Evolutionary conservation across 2,797 vertebrate species (phyloP), one percentile per base, ranked within the genome.

Genomic region (Alfaro cultratus): DNA sequence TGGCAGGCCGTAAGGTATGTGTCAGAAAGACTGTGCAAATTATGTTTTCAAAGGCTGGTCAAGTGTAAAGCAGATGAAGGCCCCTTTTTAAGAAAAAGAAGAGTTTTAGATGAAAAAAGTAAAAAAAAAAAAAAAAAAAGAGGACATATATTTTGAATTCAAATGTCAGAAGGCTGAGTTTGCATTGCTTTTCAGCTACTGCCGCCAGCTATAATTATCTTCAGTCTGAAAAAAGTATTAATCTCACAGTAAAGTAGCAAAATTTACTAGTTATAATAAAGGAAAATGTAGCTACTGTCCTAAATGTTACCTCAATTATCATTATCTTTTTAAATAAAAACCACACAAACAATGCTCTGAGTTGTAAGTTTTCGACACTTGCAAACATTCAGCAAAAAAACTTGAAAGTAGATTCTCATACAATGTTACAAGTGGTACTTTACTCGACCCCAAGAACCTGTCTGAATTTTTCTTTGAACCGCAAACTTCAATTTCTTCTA

Each of bases 1-100:
- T 86, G 79, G 74, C 74, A 55, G 87, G 71, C 72, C 76, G 43
- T 79, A 87, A 88, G 89, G 92, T 93, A 80, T 39, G 84, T 85
- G 60, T 85, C 62, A 82, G 62, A 71, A 39, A 78, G 36, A 74
- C 80, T 80, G 78, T 21, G 57, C 60, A 77, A 80, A 74, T 83
- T 18, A 72, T 82, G 67, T 86, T 84, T 89, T 81, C 45, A 78
- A 71, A 71, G 74, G 47, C 80, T 79, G 34, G 45, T 84, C 46
- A 70, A 72, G 55, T 81, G 34, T 79, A 67, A 74, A 74, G 47
- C 55, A 86, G 70, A 82, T 81, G 51, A 85, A 87, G 87, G 74
- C 62, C 67, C n/a, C 39, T 67, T 84, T 80, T 83, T 86, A 67
- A 57, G 34, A 76, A 76, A 29, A 62, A 77, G 64, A 46, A 67